These are phyloP conservation scores for Huso huso DNA, from an alignment of 2,797 vertebrate species.

Conservation along the genomic window DNA sequence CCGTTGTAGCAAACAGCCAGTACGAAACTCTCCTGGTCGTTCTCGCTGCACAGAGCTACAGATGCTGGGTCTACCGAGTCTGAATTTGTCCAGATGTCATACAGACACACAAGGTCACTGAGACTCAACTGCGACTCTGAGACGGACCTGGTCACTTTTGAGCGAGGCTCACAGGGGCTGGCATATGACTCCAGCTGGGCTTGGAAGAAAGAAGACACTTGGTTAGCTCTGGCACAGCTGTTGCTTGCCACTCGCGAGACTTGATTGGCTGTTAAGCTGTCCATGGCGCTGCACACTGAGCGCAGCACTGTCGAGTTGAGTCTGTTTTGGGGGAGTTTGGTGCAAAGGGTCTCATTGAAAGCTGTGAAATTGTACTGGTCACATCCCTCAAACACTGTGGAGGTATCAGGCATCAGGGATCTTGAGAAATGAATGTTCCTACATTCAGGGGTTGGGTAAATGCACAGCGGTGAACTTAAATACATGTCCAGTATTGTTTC, in stretches of 20 bases:
- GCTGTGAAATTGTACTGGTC: slow-evolving; percentile 38
- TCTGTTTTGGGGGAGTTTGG: slow-evolving; percentile 31
- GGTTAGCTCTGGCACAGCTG: slow-evolving; percentile 38
- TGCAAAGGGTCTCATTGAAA: slow-evolving; percentile 55
- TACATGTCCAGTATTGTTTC: slow-evolving; percentile 51
- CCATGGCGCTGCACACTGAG: slow-evolving; percentile 46
- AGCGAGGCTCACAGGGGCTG: not conserved
- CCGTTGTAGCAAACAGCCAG: slow-evolving; percentile 46
- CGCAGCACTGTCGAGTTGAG: slow-evolving; percentile 30
- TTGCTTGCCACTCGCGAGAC: slow-evolving; percentile 48
- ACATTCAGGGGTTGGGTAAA: slow-evolving; percentile 41
- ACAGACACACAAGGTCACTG: slow-evolving; percentile 52
- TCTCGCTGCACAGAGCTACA: slow-evolving; percentile 58
- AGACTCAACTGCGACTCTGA: slow-evolving; percentile 35
- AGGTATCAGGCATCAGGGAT: slow-evolving; percentile 10
- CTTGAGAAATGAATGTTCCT: slow-evolving; percentile 30
- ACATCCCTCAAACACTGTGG: slow-evolving; percentile 32
- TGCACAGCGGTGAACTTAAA: slow-evolving; percentile 37
- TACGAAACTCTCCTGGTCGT: slow-evolving; percentile 44
- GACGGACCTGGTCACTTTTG: slow-evolving; percentile 34
- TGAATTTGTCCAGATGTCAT: slow-evolving; percentile 45
- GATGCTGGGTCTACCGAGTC: slow-evolving; percentile 35
- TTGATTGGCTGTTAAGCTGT: slow-evolving; percentile 35
- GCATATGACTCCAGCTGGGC: slow-evolving; percentile 20
- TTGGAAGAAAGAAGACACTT: slow-evolving; percentile 35